Conservation (phyloP, 2,888 invertebrate genomes). For the Microplitis deprimator region DNA sequence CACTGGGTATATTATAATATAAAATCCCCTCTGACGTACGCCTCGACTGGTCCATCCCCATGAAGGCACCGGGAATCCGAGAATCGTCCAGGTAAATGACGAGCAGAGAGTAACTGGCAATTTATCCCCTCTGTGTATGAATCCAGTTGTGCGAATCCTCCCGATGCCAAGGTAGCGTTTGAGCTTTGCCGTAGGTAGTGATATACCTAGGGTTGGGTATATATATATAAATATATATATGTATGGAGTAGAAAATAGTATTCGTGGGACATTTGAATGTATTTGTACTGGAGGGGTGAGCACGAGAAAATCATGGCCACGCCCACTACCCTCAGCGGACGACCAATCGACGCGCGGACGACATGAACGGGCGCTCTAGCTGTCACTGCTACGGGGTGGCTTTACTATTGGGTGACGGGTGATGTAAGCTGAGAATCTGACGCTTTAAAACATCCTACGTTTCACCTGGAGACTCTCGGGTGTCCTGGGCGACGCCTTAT, state of each 20-base stretch:
- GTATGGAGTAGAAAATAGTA: too few species aligned
- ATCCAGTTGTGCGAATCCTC: conserved; percentile 23
- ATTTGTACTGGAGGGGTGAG: conserved; percentile 32
- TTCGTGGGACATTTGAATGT: too few species aligned
- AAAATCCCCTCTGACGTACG: background rate
- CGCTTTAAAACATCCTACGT: conserved; percentile 50
- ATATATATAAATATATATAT: too few species aligned
- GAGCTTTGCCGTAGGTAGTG: too few species aligned
- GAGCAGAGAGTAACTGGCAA: conserved; percentile 19
- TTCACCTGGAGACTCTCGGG: conserved; percentile 23
- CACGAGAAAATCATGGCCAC: conserved; percentile 41
- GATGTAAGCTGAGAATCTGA: conserved; percentile 53
- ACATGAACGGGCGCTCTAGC: conserved; percentile 46
- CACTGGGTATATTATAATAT: background rate
- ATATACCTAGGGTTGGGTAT: too few species aligned
- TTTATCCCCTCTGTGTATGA: conserved; percentile 14
- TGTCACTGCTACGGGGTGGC: conserved; percentile 51
- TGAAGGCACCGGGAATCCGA: conserved; percentile 15
- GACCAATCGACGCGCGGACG: conserved; percentile 48
- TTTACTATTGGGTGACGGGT: conserved; percentile 50
- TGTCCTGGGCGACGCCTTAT: conserved; percentile 48
- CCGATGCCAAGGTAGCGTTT: background rate
- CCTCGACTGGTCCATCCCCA: background rate
- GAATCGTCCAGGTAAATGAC: conserved; percentile 46
- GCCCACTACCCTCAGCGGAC: conserved; percentile 45